These are phyloP conservation scores for Saxidomus purpurata DNA, from an alignment of 1,140 invertebrate genomes.

Conservation along the genomic window DNA sequence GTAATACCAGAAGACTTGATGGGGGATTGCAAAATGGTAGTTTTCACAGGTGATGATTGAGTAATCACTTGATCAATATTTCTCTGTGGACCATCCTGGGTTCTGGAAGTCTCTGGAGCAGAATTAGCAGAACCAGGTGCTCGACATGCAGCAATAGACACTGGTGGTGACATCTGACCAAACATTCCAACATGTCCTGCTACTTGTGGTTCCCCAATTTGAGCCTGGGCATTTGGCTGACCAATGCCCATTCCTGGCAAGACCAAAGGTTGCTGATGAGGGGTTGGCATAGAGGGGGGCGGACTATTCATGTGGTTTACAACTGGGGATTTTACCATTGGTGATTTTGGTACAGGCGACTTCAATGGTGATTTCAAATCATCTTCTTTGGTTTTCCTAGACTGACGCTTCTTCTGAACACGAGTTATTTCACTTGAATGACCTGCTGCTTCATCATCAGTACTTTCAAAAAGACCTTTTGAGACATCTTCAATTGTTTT, in stretches of 20 bases:
- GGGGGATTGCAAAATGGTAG: constrained; percentile 26
- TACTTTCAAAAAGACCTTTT: constrained; percentile 82
- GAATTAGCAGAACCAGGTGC: constrained; percentile 7
- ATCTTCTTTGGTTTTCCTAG: constrained; percentile 57
- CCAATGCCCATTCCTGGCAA: constrained; percentile 59
- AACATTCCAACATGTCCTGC: constrained; percentile 53
- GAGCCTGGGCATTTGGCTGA: constrained; percentile 33
- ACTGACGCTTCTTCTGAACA: constrained; percentile 37
- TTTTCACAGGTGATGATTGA: constrained; percentile 22
- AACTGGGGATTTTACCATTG: constrained; percentile 50
- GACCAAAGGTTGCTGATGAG: constrained; percentile 41
- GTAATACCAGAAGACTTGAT: constrained; percentile 28
- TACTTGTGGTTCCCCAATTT: constrained; percentile 59
- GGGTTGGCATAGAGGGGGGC: background rate
- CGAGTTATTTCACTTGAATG: constrained; percentile 38
- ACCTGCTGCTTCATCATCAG: constrained; percentile 58
- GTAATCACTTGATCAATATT: background rate
- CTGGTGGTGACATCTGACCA: constrained; percentile 59
- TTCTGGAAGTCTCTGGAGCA: constrained; percentile 20
- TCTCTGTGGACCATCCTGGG: background rate
- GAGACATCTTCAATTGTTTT: constrained; percentile 84
- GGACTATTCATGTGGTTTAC: constrained; percentile 40
- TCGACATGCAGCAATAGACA: constrained; percentile 23
- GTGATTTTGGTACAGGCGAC: constrained; percentile 56
- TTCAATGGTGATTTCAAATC: constrained; percentile 52